Evolutionary conservation across 2,113 vertebrate species (phyloP).

Genomic region (Caracal caracal): DNA sequence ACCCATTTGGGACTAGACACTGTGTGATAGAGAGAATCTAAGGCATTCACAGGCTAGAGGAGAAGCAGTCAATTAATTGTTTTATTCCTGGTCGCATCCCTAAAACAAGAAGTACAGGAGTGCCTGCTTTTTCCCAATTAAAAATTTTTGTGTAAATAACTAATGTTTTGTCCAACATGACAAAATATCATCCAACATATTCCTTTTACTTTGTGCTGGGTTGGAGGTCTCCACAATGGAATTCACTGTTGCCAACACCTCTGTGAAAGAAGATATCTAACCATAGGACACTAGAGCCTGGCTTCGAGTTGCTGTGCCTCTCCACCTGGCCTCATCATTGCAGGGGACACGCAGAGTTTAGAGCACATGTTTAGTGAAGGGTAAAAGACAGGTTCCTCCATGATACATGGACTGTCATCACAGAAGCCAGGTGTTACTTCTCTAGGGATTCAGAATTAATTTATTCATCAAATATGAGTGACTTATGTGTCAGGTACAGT

Average conservation of each 20-base stretch:
- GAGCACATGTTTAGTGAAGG: background rate
- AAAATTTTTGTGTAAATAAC: background rate
- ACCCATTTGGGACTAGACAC: background rate
- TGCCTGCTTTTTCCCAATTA: background rate
- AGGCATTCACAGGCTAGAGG: background rate
- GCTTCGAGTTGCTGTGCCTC: background rate
- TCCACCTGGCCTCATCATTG: background rate
- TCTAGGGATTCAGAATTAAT: background rate
- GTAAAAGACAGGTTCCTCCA: background rate
- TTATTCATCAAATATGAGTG: background rate
- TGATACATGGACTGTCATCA: rapidly evolving
- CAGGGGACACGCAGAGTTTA: background rate
- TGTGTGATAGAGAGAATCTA: background rate
- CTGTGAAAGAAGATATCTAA: background rate
- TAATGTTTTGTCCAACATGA: background rate
- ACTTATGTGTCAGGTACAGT: background rate
- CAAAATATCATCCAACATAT: background rate
- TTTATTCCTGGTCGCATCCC: background rate
- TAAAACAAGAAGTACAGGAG: background rate
- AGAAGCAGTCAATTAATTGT: background rate
- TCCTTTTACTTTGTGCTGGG: background rate
- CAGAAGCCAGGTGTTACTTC: background rate
- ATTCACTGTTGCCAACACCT: background rate
- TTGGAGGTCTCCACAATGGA: background rate
- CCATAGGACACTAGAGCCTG: background rate